Evolutionary conservation across 2,888 invertebrate species (phyloP).

Genomic region (Molanna angustata): DNA sequence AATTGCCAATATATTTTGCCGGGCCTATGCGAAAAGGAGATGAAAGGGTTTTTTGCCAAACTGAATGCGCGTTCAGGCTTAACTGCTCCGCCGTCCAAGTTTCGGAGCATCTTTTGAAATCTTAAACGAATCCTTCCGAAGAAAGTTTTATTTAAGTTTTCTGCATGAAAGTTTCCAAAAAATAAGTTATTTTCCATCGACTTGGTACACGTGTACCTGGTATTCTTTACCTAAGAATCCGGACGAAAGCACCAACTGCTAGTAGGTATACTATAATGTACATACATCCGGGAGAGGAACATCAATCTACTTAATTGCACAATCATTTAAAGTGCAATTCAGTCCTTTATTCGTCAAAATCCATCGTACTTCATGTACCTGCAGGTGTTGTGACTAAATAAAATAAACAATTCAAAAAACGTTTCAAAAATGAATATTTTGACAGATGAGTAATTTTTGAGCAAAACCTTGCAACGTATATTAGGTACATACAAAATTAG

Average conservation of each 20-base stretch:
- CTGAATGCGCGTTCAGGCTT: slow-evolving; percentile 25
- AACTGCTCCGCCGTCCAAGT: slow-evolving; percentile 23
- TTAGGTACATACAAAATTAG: no score
- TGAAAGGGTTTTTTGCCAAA: slow-evolving; percentile 8
- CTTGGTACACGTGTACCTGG: slow-evolving; percentile 22
- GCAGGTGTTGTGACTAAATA: no score
- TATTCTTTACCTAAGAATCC: no score
- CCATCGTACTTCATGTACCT: no score
- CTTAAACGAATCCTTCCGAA: slow-evolving; percentile 21
- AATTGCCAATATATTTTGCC: no score
- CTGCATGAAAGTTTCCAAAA: slow-evolving; percentile 23
- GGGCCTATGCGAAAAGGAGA: no score
- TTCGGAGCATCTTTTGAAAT: slow-evolving; percentile 27
- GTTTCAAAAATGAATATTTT: no score
- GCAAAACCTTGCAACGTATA: no score
- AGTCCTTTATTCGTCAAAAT: slow-evolving; percentile 18
- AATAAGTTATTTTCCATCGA: slow-evolving; percentile 13
- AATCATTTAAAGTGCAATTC: slow-evolving; percentile 30
- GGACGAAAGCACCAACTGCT: slow-evolving; percentile 24
- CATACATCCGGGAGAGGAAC: slow-evolving; percentile 24
- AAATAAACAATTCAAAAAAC: no score
- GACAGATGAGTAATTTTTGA: no score
- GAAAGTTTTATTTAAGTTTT: slow-evolving; percentile 19
- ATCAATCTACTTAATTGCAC: slow-evolving; percentile 32
- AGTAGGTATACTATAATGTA: no score